A percentile compares a stretch with the other conserved stretches of the same genome.
These are phyloP conservation scores for Aphelenchoides besseyi DNA, from an alignment of 1,140 invertebrate genomes.

Conservation along the genomic window DNA sequence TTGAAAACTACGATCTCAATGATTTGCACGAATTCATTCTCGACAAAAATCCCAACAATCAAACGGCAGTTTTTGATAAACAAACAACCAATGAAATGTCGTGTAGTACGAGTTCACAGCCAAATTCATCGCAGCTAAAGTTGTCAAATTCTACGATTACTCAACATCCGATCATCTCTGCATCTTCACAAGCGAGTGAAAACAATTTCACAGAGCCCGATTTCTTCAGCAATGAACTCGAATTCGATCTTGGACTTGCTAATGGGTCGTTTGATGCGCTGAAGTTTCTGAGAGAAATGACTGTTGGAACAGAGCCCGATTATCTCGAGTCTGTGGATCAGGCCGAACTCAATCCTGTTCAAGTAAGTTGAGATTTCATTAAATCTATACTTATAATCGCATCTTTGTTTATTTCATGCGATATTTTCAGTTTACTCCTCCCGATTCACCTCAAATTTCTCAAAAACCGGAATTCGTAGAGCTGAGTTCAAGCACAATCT, in stretches of 20 bases:
- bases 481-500: not conserved
- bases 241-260: not conserved
- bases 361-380: too few relatives aligned
- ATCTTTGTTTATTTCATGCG: too few relatives aligned
- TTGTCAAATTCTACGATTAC: too few relatives aligned
- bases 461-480: not conserved
- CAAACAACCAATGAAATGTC: too few relatives aligned
- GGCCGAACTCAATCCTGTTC: not conserved
- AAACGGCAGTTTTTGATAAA: not conserved
- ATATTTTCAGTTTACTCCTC: constrained; percentile 10
- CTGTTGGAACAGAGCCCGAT: not conserved
- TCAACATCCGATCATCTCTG: too few relatives aligned
- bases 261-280: not conserved
- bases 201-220: too few relatives aligned
- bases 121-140: too few relatives aligned
- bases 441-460: constrained; percentile 9
- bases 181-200: too few relatives aligned
- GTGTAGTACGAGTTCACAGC: too few relatives aligned
- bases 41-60: not conserved
- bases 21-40: not conserved
- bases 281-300: not conserved
- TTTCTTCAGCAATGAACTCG: too few relatives aligned
- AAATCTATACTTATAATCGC: too few relatives aligned
- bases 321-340: not conserved
- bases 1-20: constrained; percentile 5